These are phyloP conservation scores for Exephanes ischioxanthus DNA, from an alignment of 2,888 invertebrate genomes.

Conservation along the genomic window DNA sequence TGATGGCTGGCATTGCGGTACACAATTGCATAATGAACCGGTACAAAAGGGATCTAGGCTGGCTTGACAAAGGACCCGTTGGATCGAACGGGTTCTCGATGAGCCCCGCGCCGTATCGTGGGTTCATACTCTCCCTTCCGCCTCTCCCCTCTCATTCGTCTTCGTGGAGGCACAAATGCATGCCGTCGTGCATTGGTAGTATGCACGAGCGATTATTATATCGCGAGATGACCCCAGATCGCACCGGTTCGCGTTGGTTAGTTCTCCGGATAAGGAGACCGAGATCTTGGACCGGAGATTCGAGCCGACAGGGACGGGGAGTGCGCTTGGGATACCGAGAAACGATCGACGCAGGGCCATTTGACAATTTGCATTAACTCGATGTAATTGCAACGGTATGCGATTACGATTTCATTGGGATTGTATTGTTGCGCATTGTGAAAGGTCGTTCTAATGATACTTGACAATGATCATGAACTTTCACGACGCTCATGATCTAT, in stretches of 20 bases:
- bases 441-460: too few species aligned
- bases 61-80: conserved; percentile 36
- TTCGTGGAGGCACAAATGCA: neutral
- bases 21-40: conserved; percentile 74
- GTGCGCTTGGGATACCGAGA: neutral
- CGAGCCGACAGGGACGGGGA: neutral
- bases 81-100: conserved; percentile 24
- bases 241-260: conserved; percentile 43
- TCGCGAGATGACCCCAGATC: conserved; percentile 32
- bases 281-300: neutral
- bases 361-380: neutral
- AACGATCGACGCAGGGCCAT: neutral
- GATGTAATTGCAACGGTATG: neutral
- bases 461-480: too few species aligned
- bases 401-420: too few species aligned
- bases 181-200: neutral
- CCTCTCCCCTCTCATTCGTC: neutral
- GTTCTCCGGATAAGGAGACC: neutral
- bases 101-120: conserved; percentile 15
- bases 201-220: conserved; percentile 22
- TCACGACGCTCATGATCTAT: too few species aligned
- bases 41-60: conserved; percentile 35
- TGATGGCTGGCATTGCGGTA: conserved; percentile 26
- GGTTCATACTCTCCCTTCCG: neutral
- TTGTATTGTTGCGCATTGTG: too few species aligned